Percentiles rank a stretch among this genome's conserved stretches.
Evolutionary conservation across 2,888 invertebrate species (phyloP).

Genomic region (Chydorus sphaericus): DNA sequence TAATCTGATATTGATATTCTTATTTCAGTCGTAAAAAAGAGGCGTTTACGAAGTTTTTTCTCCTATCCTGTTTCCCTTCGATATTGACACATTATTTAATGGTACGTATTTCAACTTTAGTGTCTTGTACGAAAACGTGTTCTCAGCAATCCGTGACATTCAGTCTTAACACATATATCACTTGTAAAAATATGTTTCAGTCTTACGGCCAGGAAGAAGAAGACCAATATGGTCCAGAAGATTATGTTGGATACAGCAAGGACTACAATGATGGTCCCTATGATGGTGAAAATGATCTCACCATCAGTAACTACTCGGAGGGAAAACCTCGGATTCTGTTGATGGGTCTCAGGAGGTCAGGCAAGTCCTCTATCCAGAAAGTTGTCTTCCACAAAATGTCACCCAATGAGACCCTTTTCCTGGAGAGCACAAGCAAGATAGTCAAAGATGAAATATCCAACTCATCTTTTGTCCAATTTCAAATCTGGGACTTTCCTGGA

Average conservation of each 20-base stretch:
- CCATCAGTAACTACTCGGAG: constrained; percentile 32
- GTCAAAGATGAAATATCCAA: constrained; percentile 96
- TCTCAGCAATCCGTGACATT: no score
- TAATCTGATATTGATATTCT: no score
- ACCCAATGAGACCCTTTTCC: constrained; percentile 94
- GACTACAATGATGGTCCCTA: constrained; percentile 83
- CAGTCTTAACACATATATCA: no score
- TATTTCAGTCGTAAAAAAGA: no score
- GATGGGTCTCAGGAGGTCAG: constrained; percentile 87
- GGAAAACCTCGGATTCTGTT: constrained; percentile 81
- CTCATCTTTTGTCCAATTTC: constrained; percentile 95
- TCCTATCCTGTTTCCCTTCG: no score
- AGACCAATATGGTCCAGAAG: constrained; percentile 26
- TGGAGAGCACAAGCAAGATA: constrained; percentile 97
- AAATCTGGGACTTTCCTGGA: constrained; percentile 99
- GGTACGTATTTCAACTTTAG: no score
- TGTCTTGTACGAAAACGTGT: no score
- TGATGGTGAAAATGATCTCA: constrained; percentile 42
- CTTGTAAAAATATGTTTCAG: no score
- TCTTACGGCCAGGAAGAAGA: constrained; percentile 21
- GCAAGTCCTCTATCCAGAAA: constrained; percentile 98
- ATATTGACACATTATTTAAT: no score
- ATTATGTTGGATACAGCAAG: constrained; percentile 62
- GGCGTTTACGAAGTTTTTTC: no score
- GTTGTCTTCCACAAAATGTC: constrained; percentile 99